Evolutionary conservation across 2,797 vertebrate species (phyloP), one percentile per base, ranked within the genome.

Genomic region (Acropternis orthonyx): DNA sequence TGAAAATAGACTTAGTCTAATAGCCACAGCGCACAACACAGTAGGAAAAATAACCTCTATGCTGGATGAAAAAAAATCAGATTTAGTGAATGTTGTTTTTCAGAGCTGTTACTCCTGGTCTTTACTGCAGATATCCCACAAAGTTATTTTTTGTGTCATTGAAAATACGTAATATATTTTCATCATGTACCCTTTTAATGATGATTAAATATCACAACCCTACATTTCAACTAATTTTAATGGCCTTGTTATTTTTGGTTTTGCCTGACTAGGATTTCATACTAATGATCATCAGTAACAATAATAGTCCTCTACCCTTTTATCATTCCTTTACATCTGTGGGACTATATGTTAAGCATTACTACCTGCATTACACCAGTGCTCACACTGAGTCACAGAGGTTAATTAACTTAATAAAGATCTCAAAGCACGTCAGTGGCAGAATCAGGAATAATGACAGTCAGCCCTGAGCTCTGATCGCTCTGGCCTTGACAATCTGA

Each of bases 371-470:
- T 97, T 93, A 94, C 86, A 93, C 63, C 93, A 93, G 17, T 76
- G 63, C 75, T 84, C 76, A 88, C 37, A 62, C 69, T 96, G 96
- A 97, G 92, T 96, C 91, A 95, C 48, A 43, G 90, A 80, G 85
- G 91, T 95, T 95, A 95, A 96, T 96, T 95, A 96, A 91, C 91
- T 95, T 96, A 90, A 65, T 88, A 92, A 96, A 93, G 62, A 85
- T 89, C 89, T 78, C 67, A 52, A 79, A 80, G 88, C 77, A 87
- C 0, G 1, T 88, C 77, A 89, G 75, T 72, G 59, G 68, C 58
- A 96, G 72, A 89, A 93, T 85, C 62, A 46, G 59, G 68, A 78
- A 74, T 61, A 94, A 92, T 0, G 19, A 82, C 59, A 85, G 56
- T 36, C 88, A 87, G 2, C 39, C 48, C 85, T 62, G 59, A 76